Evolutionary conservation across 2,113 vertebrate genomes (phyloP), one percentile per base, ranked within the genome.

Genomic region (Myotis lucifugus): DNA sequence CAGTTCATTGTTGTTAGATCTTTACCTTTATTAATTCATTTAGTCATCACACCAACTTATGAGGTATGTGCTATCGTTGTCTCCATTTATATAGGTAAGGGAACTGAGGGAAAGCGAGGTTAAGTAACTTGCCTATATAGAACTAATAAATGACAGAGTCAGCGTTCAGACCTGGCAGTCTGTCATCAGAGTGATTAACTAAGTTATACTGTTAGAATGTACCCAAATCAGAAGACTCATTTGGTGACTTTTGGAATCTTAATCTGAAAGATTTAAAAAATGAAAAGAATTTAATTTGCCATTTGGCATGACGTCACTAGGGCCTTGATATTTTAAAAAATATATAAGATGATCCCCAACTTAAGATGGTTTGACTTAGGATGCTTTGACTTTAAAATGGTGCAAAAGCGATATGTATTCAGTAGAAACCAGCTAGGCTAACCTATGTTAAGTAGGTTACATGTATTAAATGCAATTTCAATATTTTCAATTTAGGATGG

Each of bases 91-190:
- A 14, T 23, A 82, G 50, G 18, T 50, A 79, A 88, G 37, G 50
- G 91, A 91, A 85, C 66, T 54, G 29, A 85, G 15, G 18, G 70
- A 72, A 91, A 90, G 37, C 86, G 29, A 92, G 83, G 32, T 74
- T 88, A 73, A 85, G 50, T 88, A 95, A 90, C 37, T 89, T 92
- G 17, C 2, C 19, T 83, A 74, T 42, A 92, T 23, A 91, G 82
- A 94, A 56, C 72, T 92, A 56, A 23, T 73, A 61, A 85, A 18
- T 83, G 46, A 54, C 81, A 48, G n/a, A 86, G 46, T 90, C 66
- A 87, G 34, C 3, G 2, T 94, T 96, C 61, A 86, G 48, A 86
- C 29, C 5, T 94, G 48, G 34, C 15, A 27, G 23, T 91, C 25
- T 82, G 21, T 89, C 14, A 13, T 72, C 27, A 54, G 34, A 64